Base-by-base conservation (phyloP, 2,797 vertebrate genomes). In the Macropodus opercularis region DNA sequence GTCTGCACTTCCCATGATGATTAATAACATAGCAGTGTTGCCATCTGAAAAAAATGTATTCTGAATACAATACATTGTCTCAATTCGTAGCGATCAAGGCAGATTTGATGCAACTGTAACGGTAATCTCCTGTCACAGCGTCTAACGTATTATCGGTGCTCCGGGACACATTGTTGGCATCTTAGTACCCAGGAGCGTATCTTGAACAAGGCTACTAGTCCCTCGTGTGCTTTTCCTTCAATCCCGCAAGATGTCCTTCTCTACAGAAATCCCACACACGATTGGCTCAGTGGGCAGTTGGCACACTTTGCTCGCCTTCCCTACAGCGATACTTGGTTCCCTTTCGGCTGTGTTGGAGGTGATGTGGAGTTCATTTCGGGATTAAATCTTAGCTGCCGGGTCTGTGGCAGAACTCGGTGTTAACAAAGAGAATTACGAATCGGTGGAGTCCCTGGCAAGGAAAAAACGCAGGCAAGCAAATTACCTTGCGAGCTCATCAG, bases 291-390 rank as follows among this genome's bases (percentile, higher is more conserved):
- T 51, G 51, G 63, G 60, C 66, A 61, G 58, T 84, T 84, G 81
- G 88, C 85, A 70, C 73, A 73, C 55, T 74, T 78, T 69, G 46
- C 56, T 24, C 12, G 47, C 56, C 69, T 79, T 67, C 63, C 72
- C 69, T 75, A 61, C 35, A 66, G 72, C 57, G 1, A 42, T 66
- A 58, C 72, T 70, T 77, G 49, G 61, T 83, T 85, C 70, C 80
- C 67, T 43, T 62, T 32, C 34, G 57, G 84, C 80, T 71, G 54
- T 51, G 66, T 79, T 75, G 68, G 83, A 78, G 89, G 82, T 90
- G 77, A 90, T 67, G 51, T 7, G 49, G 84, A 90, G 88, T 91
- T 90, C 85, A 88, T 79, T 85, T 83, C 58, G 15, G 85, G 80
- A 87, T 89, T 87, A 71, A 62, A 47, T 72, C 51, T 72, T 49